Evolutionary conservation across 2,113 vertebrate species (phyloP), one percentile per base, ranked within the genome.

Genomic region (Bathybates hornii): DNA sequence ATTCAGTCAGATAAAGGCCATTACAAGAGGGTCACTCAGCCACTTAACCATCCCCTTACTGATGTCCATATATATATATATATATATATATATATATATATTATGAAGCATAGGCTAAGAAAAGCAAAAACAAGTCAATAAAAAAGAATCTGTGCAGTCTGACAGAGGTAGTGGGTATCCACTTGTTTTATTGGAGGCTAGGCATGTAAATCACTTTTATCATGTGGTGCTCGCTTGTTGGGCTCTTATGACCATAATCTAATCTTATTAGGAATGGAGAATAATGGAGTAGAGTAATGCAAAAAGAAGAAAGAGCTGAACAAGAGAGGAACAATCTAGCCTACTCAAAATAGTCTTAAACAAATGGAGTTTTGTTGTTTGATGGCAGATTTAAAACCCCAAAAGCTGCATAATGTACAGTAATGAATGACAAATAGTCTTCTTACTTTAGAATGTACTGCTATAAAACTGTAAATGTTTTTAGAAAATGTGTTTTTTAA

Each of bases 1-100:
- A 83, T 92, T 87, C 87, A 78, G 38, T 84, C 43, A 89, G 86
- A 93, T 92, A 88, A 91, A 89, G n/a, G 21, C 43, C 80, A 81
- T 92, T 85, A 85, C 81, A 32, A 85, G 53, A 82, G 24, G 71
- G 71, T 68, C 54, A 79, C 87, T 89, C 52, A 79, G 52, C 38
- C 59, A 63, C 82, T 86, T 79, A 81, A 13, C 50, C 63, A 43
- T 45, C 81, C 66, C 50, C 71, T 81, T 27, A 21, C 34, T 19
- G 16, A 7, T 32, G 57, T 54, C 53, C 52, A 43, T 17, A 27
- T 29, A 73, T 17, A 38, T 36, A 36, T 9, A 34, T 34, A 34
- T 29, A 73, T 29, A 34, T 34, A 27, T 29, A 73, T 17, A 38
- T 36, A 36, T 9, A 34, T 34, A 34, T 29, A 73, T 29, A 34